Evolutionary conservation across 2,888 invertebrate genomes (phyloP).

Genomic region (Tinea pellionella): DNA sequence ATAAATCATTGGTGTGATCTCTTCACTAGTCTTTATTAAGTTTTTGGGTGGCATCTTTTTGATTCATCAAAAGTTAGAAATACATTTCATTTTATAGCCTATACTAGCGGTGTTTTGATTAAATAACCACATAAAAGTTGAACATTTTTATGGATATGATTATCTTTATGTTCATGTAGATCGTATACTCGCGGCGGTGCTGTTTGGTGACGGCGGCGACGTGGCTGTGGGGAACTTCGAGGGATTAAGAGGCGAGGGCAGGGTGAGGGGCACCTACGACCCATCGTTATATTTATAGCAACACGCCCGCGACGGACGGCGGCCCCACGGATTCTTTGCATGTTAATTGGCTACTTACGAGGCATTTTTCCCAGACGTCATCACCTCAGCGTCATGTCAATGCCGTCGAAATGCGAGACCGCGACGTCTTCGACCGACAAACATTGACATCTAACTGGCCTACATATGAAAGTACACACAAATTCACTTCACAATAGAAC

Average conservation of each 20-base stretch:
- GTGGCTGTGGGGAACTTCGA: conserved; percentile 25
- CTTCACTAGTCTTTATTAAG: neutral
- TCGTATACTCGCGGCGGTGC: neutral
- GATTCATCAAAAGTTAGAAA: neutral
- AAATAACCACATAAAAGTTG: neutral
- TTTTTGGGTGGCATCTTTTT: neutral
- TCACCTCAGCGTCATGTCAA: conserved; percentile 37
- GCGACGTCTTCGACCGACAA: conserved; percentile 46
- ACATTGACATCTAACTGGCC: conserved; percentile 63
- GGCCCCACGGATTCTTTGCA: conserved; percentile 55
- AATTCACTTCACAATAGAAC: neutral
- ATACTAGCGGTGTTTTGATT: neutral
- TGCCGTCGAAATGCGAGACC: conserved; percentile 32
- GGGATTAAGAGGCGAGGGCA: conserved; percentile 18
- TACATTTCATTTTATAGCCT: neutral
- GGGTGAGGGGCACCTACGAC: conserved; percentile 8
- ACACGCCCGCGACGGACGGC: conserved; percentile 42
- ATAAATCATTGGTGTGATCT: neutral
- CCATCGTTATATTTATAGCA: conserved; percentile 55
- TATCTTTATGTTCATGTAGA: neutral
- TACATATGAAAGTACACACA: conserved; percentile 25
- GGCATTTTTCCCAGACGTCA: conserved; percentile 55
- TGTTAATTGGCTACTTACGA: conserved; percentile 62
- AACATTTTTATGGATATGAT: neutral
- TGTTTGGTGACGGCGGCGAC: conserved; percentile 21